Base-by-base conservation (phyloP, 2,113 vertebrate genomes). In the Tonatia bakeri region DNA sequence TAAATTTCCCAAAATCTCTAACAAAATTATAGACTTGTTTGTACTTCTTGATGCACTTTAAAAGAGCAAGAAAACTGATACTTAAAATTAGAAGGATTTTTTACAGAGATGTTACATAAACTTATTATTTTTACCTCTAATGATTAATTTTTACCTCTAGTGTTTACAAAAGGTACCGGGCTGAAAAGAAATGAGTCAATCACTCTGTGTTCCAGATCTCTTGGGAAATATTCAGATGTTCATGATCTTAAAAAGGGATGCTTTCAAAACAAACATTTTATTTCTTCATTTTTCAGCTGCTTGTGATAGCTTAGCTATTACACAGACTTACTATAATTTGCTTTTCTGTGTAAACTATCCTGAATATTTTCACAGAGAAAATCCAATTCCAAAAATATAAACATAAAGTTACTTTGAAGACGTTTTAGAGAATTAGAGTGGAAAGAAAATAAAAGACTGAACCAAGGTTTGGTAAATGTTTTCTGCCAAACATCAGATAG, bases 231-330 rank as follows among this genome's bases (percentile, higher is more conserved):
- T 72, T 59, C 91, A 94, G 80, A 91, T 95, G 92, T 94, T 95
- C 90, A 28, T 77, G 85, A 45, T 83, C 67, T 95, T 88, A 14
- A 76, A 83, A 70, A 84, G 80, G 75, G 19, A 61, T 75, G 79
- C 85, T 95, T 96, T 95, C 47, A 93, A 97, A 97, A 87, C 69
- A 90, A 87, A 79, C 31, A 79, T 94, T 92, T 90, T 50, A 47
- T 90, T 95, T 96, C 36, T 33, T 59, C 36, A 69, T 59, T 91
- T 91, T 94, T 89, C 47, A 96, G 33, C 73, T 89, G 15, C 52
- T 19, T 59, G 15, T 94, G 22, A 54, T 86, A 77, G 38, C 52
- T 40, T 70, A 75, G 54, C 54, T 95, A 88, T 93, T 93, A 75
- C 10, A 47, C 31, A 65, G 65, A 75, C 50, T 54, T 92, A 80